Conservation (phyloP, 2,113 vertebrate genomes). For the Callorhinus ursinus region DNA sequence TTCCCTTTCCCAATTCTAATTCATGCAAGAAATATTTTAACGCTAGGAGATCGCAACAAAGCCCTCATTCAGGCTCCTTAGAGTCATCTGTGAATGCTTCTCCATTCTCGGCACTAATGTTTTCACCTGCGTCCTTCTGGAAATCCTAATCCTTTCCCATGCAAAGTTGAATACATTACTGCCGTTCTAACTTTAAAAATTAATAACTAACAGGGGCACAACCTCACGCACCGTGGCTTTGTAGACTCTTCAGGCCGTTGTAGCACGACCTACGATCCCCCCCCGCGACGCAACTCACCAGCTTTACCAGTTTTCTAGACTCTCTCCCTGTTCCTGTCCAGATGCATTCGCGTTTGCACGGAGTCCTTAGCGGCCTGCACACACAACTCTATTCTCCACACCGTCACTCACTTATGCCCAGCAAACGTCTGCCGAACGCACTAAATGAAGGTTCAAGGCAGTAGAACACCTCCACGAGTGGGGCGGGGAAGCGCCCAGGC, state of each 20-base stretch:
- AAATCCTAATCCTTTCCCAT: neutral
- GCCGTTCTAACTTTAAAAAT: neutral
- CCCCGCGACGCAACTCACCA: neutral
- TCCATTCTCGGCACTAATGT: neutral
- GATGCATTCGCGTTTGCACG: too few species aligned
- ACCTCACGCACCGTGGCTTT: fast-evolving
- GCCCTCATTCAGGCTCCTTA: neutral
- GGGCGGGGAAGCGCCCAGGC: neutral
- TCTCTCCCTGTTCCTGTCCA: neutral
- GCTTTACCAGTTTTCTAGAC: neutral
- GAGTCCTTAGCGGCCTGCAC: neutral
- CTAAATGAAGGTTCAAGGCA: too few species aligned
- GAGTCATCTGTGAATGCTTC: neutral
- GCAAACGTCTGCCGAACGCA: neutral
- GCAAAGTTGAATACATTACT: fast-evolving
- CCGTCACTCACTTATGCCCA: neutral
- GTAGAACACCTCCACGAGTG: fast-evolving
- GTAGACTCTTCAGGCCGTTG: neutral
- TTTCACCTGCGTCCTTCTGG: neutral
- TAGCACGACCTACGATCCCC: neutral
- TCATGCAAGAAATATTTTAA: neutral
- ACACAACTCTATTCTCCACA: too few species aligned
- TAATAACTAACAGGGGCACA: neutral
- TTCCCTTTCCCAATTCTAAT: neutral
- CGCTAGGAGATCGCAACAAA: too few species aligned